Evolutionary conservation across 1,140 invertebrate species (phyloP).

Genomic region (Conus betulinus): DNA sequence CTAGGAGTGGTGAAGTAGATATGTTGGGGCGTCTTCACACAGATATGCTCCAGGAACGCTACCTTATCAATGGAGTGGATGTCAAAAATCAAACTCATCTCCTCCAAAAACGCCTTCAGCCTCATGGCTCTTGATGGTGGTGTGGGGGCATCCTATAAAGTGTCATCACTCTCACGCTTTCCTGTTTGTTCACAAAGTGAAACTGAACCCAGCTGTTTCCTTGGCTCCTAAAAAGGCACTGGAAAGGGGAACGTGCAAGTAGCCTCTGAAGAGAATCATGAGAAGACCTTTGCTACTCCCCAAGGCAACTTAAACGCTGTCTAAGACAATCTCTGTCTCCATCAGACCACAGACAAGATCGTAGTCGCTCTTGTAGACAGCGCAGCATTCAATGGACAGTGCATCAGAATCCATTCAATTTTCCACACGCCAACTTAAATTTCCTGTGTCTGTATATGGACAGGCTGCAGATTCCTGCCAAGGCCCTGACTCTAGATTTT

Average conservation of each 20-base stretch:
- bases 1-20: neutral
- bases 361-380: constrained; percentile 14
- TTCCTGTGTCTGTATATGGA: neutral
- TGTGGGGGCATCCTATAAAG: neutral
- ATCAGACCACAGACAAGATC: neutral
- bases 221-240: neutral
- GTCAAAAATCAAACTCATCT: constrained; percentile 17
- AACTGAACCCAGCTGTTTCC: neutral
- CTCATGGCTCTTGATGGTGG: neutral
- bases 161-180: neutral
- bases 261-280: constrained; percentile 5
- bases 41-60: neutral
- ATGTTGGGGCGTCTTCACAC: neutral
- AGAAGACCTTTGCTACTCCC: neutral
- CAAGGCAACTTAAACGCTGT: neutral
- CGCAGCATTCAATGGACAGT: constrained; percentile 14
- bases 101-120: neutral
- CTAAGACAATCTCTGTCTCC: constrained; percentile 30
- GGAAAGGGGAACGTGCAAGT: constrained; percentile 22
- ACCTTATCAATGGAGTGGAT: constrained; percentile 1
- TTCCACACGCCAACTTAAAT: too few species aligned
- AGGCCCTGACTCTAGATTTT: constrained; percentile 9
- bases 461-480: constrained; percentile 4
- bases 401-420: constrained; percentile 2
- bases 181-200: constrained; percentile 23